phyloP scores from a whole-genome alignment of 2,113 vertebrate genomes.

The Globicephala melas region DNA sequence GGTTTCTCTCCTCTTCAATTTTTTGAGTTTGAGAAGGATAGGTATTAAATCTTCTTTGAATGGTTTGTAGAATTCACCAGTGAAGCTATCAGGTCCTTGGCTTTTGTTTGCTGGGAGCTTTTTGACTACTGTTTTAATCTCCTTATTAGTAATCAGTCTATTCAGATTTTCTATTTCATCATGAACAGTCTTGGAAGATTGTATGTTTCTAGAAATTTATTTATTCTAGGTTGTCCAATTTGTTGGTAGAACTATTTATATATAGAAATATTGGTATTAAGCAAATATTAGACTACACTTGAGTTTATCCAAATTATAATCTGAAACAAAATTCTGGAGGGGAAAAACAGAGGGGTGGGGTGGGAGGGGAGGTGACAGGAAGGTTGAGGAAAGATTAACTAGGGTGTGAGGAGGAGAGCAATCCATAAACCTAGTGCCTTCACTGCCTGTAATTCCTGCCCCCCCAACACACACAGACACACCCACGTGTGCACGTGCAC shows the following conservation, averaged over 20 bases:
- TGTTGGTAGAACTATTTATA: background rate
- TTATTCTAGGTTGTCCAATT: background rate
- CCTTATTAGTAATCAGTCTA: background rate
- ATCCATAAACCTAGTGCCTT: background rate
- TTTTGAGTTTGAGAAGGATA: background rate
- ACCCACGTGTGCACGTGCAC: fast-evolving
- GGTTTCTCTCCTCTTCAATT: background rate
- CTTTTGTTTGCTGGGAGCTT: background rate
- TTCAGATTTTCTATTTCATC: background rate
- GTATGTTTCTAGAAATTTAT: background rate
- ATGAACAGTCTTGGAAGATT: background rate
- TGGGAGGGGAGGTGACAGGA: background rate
- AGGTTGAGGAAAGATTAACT: background rate
- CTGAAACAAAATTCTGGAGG: background rate
- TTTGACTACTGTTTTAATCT: background rate
- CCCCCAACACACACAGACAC: background rate
- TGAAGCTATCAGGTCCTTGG: background rate
- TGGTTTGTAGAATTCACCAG: background rate
- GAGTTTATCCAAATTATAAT: background rate
- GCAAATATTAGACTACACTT: background rate
- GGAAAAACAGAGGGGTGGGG: background rate
- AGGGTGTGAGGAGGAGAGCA: background rate
- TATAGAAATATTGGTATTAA: background rate
- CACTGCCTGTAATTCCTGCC: background rate
- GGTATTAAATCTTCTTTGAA: background rate